These are phyloP conservation scores for Troides helena DNA, from an alignment of 2,888 invertebrate species.

Conservation along the genomic window DNA sequence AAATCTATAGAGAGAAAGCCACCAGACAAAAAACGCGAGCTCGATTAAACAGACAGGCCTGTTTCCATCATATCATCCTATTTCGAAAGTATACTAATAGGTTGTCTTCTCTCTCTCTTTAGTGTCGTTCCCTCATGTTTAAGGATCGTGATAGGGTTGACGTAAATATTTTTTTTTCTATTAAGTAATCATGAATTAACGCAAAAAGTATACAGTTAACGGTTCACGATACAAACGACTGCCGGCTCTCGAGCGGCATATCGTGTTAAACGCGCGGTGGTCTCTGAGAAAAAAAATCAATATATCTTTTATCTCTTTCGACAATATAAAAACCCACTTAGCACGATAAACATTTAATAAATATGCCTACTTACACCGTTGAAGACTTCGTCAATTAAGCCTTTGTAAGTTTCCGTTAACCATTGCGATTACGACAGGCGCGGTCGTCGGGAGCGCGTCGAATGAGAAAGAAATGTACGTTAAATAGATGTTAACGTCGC, in stretches of 20 bases:
- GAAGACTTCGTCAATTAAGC: constrained; percentile 14
- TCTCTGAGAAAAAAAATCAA: constrained; percentile 45
- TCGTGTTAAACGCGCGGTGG: constrained; percentile 45
- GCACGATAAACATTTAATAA: constrained; percentile 43
- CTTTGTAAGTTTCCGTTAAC: constrained; percentile 12
- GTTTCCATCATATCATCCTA: not conserved
- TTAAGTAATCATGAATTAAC: too few relatives aligned
- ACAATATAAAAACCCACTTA: constrained; percentile 51
- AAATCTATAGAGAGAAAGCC: constrained; percentile 26
- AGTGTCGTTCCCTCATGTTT: too few relatives aligned
- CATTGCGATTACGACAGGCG: constrained; percentile 31
- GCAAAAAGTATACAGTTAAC: too few relatives aligned
- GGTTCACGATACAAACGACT: constrained; percentile 7
- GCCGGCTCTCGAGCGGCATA: constrained; percentile 48
- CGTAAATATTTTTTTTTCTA: not conserved
- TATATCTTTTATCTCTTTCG: constrained; percentile 41
- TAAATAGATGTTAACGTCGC: constrained; percentile 34
- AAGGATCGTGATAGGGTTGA: too few relatives aligned
- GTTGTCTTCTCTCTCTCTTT: too few relatives aligned
- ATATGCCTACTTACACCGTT: constrained; percentile 30
- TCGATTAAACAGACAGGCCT: constrained; percentile 16
- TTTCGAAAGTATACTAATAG: constrained; percentile 2
- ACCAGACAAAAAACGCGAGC: constrained; percentile 25
- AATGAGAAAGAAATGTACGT: constrained; percentile 33
- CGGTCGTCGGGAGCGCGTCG: constrained; percentile 30